Conservation (phyloP, 2,797 vertebrate species). For the Microctenopoma steveboyesi region DNA sequence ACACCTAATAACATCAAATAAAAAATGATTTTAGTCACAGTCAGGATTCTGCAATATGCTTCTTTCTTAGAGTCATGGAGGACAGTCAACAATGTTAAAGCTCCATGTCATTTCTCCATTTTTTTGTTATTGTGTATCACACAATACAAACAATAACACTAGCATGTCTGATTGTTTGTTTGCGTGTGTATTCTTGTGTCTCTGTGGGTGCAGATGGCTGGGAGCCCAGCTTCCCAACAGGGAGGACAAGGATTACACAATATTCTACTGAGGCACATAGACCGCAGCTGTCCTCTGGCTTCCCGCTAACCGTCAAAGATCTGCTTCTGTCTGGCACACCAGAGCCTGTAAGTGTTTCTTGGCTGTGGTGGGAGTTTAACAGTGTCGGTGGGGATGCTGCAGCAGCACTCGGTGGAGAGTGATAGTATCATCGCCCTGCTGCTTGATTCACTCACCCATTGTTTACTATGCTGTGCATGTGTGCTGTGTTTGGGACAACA, state of each 20-base stretch:
- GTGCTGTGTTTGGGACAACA: slow-evolving; percentile 19
- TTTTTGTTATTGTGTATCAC: slow-evolving; percentile 1
- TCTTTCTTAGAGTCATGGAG: background rate
- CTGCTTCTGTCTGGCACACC: slow-evolving; percentile 88
- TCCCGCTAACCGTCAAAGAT: slow-evolving; percentile 91
- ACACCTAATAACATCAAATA: background rate
- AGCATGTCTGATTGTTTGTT: slow-evolving; percentile 13
- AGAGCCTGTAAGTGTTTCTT: slow-evolving; percentile 85
- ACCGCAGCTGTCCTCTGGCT: slow-evolving; percentile 61
- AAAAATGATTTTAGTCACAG: background rate
- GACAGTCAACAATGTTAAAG: background rate
- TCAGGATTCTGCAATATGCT: background rate
- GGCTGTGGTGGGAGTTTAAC: slow-evolving; percentile 3
- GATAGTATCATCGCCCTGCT: background rate
- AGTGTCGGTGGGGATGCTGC: slow-evolving; percentile 7
- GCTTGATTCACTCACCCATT: slow-evolving; percentile 13
- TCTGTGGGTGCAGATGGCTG: slow-evolving; percentile 77
- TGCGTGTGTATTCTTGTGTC: slow-evolving; percentile 34
- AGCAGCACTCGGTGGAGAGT: background rate
- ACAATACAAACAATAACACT: slow-evolving; percentile 6
- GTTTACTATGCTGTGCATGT: slow-evolving; percentile 23
- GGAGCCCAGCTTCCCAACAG: slow-evolving; percentile 60
- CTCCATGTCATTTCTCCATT: slow-evolving; percentile 6
- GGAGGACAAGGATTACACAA: slow-evolving; percentile 49
- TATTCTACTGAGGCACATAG: slow-evolving; percentile 56